Evolutionary conservation across 2,888 invertebrate genomes (phyloP), one percentile per base, ranked within the genome.

Genomic region (Belgica antarctica): DNA sequence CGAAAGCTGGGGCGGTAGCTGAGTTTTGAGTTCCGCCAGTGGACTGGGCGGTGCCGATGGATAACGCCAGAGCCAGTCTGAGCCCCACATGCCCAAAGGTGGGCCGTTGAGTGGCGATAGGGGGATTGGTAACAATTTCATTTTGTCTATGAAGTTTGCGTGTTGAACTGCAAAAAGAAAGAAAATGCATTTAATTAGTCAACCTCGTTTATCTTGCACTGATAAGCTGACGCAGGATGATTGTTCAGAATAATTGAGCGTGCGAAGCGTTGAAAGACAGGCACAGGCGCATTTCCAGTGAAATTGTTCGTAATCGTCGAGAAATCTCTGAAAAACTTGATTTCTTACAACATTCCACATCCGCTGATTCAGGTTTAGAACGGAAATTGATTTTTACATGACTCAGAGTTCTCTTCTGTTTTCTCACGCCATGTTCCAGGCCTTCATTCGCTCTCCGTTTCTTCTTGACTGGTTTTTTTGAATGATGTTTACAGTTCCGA

Each of bases 51-150:
- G 89, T 71, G 89, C 87, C 72, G 89, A 83, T 63, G 92, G 91
- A 79, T 94, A 94, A 77, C 94, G 87, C 94, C 94, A 94, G 70
- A 94, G 81, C 71, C 94, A 82, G 78, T 94, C 94, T 75, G 88
- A 86, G 25, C 89, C 86, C 82, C 88, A 90, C 80, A 93, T 90
- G 73, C 90, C 89, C 75, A 93, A 83, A 72, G 88, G 86, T 79
- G 91, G 89, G 74, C 84, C 84, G 72, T 86, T 84, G 82, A 87
- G 86, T 75, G 88, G 86, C 77, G 88, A 87, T 82, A 88, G 78
- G 83, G 86, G 86, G 78, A 85, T 82, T 79, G 87, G 86, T 79
- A 87, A 84, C 79, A 86, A 85, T 84, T 86, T 86, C 86, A 86
- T 86, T 77, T 8, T 12, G 34, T 7, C 34, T 7, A 34, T n/a